These are phyloP conservation scores for Polydrusus tereticollis DNA, from an alignment of 2,888 invertebrate genomes.

Conservation along the genomic window DNA sequence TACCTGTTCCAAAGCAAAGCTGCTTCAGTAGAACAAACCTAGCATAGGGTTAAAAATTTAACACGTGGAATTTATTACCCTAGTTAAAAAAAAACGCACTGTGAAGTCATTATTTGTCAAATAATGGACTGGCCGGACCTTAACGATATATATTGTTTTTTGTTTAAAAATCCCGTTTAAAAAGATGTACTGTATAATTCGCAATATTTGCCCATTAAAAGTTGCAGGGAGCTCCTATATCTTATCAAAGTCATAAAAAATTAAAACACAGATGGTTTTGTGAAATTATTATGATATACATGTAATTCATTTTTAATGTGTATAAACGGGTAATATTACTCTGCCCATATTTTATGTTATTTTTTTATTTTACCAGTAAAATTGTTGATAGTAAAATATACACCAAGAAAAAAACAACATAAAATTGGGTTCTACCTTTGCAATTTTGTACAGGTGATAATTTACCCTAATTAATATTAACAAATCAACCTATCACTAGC, in stretches of 20 bases:
- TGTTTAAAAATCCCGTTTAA: too few relatives aligned
- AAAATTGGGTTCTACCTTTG: neutral
- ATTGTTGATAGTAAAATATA: neutral
- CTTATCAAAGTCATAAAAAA: neutral
- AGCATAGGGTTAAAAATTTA: too few relatives aligned
- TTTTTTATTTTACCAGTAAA: neutral
- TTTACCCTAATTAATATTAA: neutral
- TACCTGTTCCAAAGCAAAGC: too few relatives aligned
- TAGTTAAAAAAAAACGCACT: too few relatives aligned
- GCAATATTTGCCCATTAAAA: neutral
- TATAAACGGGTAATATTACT: slow-evolving; percentile 3
- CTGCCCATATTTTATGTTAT: neutral
- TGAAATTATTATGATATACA: slow-evolving; percentile 31
- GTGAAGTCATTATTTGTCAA: too few relatives aligned
- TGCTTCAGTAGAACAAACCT: too few relatives aligned
- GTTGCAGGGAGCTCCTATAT: neutral
- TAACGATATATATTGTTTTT: too few relatives aligned
- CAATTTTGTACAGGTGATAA: neutral
- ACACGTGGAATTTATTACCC: too few relatives aligned
- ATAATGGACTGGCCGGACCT: too few relatives aligned
- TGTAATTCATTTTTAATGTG: neutral
- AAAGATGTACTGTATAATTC: too few relatives aligned
- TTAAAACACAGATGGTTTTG: slow-evolving; percentile 35
- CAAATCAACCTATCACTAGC: slow-evolving; percentile 8
- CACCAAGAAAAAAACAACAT: neutral